Evolutionary conservation across 2,797 vertebrate genomes (phyloP), one percentile per base, ranked within the genome.

Genomic region (Triplophysa yarkandensis): DNA sequence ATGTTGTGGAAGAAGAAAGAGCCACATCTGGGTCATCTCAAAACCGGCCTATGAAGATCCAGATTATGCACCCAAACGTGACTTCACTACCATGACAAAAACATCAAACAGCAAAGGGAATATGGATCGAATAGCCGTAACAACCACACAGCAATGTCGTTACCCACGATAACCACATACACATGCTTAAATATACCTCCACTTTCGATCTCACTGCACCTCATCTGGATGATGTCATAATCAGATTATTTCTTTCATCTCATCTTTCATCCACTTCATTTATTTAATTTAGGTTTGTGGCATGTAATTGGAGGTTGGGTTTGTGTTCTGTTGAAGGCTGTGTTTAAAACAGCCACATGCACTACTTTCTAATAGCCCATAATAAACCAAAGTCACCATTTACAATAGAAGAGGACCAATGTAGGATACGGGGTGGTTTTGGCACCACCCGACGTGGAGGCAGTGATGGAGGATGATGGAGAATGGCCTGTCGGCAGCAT

Each of bases 401-500:
- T 64, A 28, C 19, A 43, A 32, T 73, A 64, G 63, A 16, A 73
- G 34, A 63, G 30, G 27, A 57, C 30, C 54, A 30, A 17, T 30
- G 13, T 3, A 60, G 81, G 62, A 66, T 43, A 55, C 69, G 63
- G 74, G 67, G 66, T 28, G 77, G 62, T 82, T 85, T 86, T 32
- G 86, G 84, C 85, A 43, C 48, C 32, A 2, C 3, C 55, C 71
- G 80, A 55, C 25, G 67, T 63, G 50, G 55, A 58, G 61, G 61
- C 75, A 14, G 10, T 21, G 67, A 84, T 82, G 44, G 44, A 52
- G 46, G 68, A 66, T 74, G 67, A 84, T 82, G 44, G 43, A 52
- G 46, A 68, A 66, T 74, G 4, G 71, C 74, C 81, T 78, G 74
- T 83, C 75, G 67, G 72, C 50, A 67, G 10, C 74, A 79, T 87